These are phyloP conservation scores for Brienomyrus brachyistius DNA, from an alignment of 2,113 vertebrate species.

Conservation along the genomic window DNA sequence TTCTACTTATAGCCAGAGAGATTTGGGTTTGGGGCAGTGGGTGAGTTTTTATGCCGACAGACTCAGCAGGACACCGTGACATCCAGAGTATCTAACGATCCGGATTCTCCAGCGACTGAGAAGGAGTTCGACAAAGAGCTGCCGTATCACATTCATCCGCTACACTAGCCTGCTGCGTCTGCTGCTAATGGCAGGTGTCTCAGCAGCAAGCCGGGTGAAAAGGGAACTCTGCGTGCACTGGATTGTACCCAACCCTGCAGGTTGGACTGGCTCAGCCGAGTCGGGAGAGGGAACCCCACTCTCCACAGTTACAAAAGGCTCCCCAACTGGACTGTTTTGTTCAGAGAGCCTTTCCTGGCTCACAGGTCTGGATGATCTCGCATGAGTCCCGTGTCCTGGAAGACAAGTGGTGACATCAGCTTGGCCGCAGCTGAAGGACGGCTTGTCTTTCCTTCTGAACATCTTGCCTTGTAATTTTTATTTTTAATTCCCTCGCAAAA, in stretches of 20 bases:
- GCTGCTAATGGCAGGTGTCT: constrained; percentile 35
- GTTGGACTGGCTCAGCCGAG: constrained; percentile 36
- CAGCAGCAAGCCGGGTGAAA: constrained; percentile 34
- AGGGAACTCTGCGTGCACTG: constrained; percentile 32
- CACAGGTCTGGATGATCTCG: constrained; percentile 49
- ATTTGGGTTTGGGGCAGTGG: constrained; percentile 28
- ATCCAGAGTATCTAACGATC: constrained; percentile 44
- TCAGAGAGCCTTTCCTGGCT: constrained; percentile 35
- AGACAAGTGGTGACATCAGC: constrained; percentile 48
- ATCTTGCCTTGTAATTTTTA: constrained; percentile 38
- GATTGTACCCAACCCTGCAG: constrained; percentile 38
- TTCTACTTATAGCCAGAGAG: background rate
- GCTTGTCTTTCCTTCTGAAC: constrained; percentile 43
- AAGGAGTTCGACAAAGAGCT: constrained; percentile 37
- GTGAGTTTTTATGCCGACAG: constrained; percentile 17
- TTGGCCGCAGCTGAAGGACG: constrained; percentile 47
- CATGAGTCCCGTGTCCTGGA: constrained; percentile 57
- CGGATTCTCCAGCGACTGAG: constrained; percentile 31
- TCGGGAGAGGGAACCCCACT: constrained; percentile 21
- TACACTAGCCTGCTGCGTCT: constrained; percentile 24
- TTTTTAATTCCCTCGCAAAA: constrained; percentile 27
- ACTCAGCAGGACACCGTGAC: constrained; percentile 36
- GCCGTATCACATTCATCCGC: constrained; percentile 30
- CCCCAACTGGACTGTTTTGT: constrained; percentile 49
- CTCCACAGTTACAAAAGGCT: constrained; percentile 53